Evolutionary conservation across 2,888 invertebrate species (phyloP).

Genomic region (Lasioglossum malachurum): DNA sequence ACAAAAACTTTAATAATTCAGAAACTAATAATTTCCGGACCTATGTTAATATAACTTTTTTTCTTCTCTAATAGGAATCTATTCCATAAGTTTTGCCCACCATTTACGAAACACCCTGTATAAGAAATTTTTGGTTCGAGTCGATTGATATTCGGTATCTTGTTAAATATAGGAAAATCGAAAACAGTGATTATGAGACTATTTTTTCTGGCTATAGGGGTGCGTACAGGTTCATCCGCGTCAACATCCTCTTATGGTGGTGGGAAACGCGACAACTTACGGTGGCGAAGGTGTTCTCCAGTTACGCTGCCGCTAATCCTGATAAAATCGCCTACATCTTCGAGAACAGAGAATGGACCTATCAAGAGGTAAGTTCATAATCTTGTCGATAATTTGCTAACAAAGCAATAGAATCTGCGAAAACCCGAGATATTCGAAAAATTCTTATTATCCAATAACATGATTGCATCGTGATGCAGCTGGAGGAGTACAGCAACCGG

Average conservation of each 20-base stretch:
- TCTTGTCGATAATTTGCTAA: background rate
- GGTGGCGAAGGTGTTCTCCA: constrained; percentile 92
- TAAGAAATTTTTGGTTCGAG: background rate
- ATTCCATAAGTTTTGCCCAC: no score
- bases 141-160: background rate
- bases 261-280: constrained; percentile 84
- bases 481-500: constrained; percentile 89
- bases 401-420: background rate
- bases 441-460: background rate
- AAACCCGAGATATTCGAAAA: background rate
- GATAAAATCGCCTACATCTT: constrained; percentile 93
- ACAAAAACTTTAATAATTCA: no score
- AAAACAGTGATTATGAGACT: background rate
- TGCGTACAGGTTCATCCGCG: constrained; percentile 78
- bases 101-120: no score
- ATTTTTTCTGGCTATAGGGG: constrained; percentile 72
- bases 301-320: constrained; percentile 91
- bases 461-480: constrained; percentile 81
- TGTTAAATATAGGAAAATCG: background rate
- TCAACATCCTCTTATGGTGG: constrained; percentile 80
- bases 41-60: no score
- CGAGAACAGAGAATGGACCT: constrained; percentile 94
- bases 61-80: no score
- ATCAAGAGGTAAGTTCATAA: constrained; percentile 88
- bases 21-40: no score